Conservation (phyloP, 1,140 invertebrate genomes). For the Lutraria rhynchaena region DNA sequence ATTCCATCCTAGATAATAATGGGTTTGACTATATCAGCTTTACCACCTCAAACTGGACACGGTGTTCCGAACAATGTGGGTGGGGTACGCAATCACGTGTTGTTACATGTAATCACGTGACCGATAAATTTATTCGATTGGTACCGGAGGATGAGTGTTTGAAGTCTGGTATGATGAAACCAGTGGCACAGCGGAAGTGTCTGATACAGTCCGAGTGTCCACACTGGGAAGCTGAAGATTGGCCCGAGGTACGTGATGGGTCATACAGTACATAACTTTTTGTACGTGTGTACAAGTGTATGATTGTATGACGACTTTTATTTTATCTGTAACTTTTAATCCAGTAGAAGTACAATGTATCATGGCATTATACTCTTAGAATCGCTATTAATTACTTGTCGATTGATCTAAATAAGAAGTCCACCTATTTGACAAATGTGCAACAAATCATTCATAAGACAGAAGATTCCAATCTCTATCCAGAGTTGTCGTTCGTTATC, state of each 20-base stretch:
- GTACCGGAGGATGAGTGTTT: constrained; percentile 58
- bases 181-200: constrained; percentile 61
- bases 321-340: too few relatives aligned
- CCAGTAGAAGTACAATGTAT: too few relatives aligned
- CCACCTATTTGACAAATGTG: too few relatives aligned
- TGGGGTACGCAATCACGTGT: constrained; percentile 63
- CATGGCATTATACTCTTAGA: too few relatives aligned
- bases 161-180: constrained; percentile 57
- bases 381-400: too few relatives aligned
- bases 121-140: constrained; percentile 62
- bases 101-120: constrained; percentile 65
- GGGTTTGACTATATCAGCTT: constrained; percentile 52
- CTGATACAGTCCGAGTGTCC: constrained; percentile 62
- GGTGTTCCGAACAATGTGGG: constrained; percentile 66
- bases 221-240: constrained; percentile 56
- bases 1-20: constrained; percentile 22
- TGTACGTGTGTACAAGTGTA: too few relatives aligned
- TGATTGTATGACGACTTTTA: too few relatives aligned
- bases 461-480: too few relatives aligned
- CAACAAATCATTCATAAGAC: too few relatives aligned
- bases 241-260: constrained; percentile 31
- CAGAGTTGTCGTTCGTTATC: too few relatives aligned
- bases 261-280: too few relatives aligned
- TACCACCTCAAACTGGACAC: constrained; percentile 61
- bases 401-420: too few relatives aligned